Percentiles rank a stretch among this genome's conserved stretches.
Conservation (phyloP, 1,140 invertebrate species). For the Brachionus calyciflorus region DNA sequence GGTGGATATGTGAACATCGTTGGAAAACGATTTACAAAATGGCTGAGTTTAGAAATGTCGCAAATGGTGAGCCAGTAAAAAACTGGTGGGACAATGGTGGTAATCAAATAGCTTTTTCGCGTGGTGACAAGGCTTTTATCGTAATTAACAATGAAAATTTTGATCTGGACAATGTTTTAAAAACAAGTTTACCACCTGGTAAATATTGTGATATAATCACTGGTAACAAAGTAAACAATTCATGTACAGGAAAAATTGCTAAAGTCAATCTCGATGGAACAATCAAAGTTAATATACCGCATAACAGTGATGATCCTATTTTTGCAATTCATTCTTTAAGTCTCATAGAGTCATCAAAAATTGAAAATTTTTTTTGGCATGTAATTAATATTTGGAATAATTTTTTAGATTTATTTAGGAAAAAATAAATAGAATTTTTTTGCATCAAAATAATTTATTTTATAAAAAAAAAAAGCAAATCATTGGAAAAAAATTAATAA, state of each 20-base stretch:
- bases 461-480: no score
- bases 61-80: slow-evolving; percentile 50
- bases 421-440: no score
- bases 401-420: no score
- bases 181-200: slow-evolving; percentile 72
- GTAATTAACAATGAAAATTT: slow-evolving; percentile 53
- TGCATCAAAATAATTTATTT: no score
- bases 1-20: slow-evolving; percentile 83
- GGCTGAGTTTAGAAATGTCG: slow-evolving; percentile 72
- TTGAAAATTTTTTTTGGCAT: no score
- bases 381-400: no score
- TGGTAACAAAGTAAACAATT: slow-evolving; percentile 66
- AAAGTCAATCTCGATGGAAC: slow-evolving; percentile 67
- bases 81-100: slow-evolving; percentile 54
- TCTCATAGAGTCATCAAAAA: no score
- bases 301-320: slow-evolving; percentile 67
- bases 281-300: slow-evolving; percentile 66
- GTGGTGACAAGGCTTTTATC: slow-evolving; percentile 55
- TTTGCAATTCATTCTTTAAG: slow-evolving; percentile 75
- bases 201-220: slow-evolving; percentile 81
- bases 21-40: slow-evolving; percentile 79
- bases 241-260: slow-evolving; percentile 71
- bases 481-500: no score
- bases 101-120: slow-evolving; percentile 53
- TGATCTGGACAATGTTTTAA: slow-evolving; percentile 49